These are phyloP conservation scores for Streblospio benedicti DNA, from an alignment of 1,140 invertebrate species.

Conservation along the genomic window DNA sequence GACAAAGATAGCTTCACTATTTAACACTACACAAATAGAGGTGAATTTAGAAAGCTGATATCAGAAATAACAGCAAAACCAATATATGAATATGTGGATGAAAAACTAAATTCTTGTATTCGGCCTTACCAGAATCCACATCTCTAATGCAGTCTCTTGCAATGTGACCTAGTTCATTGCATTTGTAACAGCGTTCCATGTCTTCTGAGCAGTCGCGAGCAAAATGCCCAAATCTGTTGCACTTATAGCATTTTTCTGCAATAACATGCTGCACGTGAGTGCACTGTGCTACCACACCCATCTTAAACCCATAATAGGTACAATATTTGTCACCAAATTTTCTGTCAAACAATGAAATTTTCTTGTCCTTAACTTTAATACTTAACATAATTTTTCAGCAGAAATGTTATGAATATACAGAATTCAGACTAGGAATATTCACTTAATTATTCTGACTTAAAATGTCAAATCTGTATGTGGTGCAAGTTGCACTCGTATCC, in stretches of 20 bases:
- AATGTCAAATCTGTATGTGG: too few relatives aligned
- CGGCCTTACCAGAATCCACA: conserved; percentile 11
- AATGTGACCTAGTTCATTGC: conserved; percentile 79
- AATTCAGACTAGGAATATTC: background rate
- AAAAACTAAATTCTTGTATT: too few relatives aligned
- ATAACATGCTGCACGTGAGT: background rate
- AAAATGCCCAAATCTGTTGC: conserved; percentile 16
- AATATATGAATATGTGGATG: too few relatives aligned
- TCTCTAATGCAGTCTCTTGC: conserved; percentile 63
- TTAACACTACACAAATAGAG: too few relatives aligned
- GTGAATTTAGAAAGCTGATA: too few relatives aligned
- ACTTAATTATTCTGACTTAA: background rate
- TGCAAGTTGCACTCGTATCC: too few relatives aligned
- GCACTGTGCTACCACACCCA: background rate
- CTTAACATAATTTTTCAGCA: background rate
- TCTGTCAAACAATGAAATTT: background rate
- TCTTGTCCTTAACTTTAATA: background rate
- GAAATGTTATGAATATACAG: background rate
- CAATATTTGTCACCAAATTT: background rate
- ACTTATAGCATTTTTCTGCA: conserved; percentile 19
- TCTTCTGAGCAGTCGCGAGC: conserved; percentile 17
- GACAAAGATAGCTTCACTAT: too few relatives aligned
- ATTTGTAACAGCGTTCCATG: conserved; percentile 56
- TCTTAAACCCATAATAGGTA: background rate
- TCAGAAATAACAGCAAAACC: too few relatives aligned